Evolutionary conservation across 1,140 invertebrate genomes (phyloP).

Genomic region (Orussus abietinus): DNA sequence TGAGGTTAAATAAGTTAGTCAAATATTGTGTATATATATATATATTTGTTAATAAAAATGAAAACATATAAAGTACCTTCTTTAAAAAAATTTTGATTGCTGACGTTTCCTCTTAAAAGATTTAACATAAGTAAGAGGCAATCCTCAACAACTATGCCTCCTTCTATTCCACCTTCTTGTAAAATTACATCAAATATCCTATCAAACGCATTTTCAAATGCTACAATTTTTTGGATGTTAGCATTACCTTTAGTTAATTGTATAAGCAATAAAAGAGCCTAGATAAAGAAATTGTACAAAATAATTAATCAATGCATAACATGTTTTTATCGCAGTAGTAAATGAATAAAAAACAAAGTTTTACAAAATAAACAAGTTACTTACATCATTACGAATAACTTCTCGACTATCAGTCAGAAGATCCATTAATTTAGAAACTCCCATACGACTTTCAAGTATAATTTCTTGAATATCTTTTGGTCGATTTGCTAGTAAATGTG

Average conservation of each 20-base stretch:
- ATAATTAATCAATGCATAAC: too few species aligned
- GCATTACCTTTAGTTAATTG: slow-evolving; percentile 94
- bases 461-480: slow-evolving; percentile 93
- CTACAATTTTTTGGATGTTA: slow-evolving; percentile 99
- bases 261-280: slow-evolving; percentile 85
- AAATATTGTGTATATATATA: slow-evolving; percentile 10
- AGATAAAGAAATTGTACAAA: too few species aligned
- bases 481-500: slow-evolving; percentile 74
- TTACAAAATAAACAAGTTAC: slow-evolving; percentile 18
- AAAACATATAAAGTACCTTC: slow-evolving; percentile 68
- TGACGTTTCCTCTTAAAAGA: slow-evolving; percentile 90
- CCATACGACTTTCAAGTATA: slow-evolving; percentile 91
- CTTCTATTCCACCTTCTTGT: slow-evolving; percentile 90
- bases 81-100: slow-evolving; percentile 98
- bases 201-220: slow-evolving; percentile 99
- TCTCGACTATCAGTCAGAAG: slow-evolving; percentile 89
- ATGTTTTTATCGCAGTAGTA: too few species aligned
- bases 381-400: slow-evolving; percentile 93
- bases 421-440: slow-evolving; percentile 97
- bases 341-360: slow-evolving; percentile 6
- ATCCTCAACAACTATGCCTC: slow-evolving; percentile 97
- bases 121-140: slow-evolving; percentile 94
- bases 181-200: slow-evolving; percentile 88
- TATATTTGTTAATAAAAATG: slow-evolving; percentile 1
- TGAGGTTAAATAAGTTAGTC: slow-evolving; percentile 26